Evolutionary conservation across 1,140 invertebrate species (phyloP), one percentile per base, ranked within the genome.

Genomic region (Atta texana): DNA sequence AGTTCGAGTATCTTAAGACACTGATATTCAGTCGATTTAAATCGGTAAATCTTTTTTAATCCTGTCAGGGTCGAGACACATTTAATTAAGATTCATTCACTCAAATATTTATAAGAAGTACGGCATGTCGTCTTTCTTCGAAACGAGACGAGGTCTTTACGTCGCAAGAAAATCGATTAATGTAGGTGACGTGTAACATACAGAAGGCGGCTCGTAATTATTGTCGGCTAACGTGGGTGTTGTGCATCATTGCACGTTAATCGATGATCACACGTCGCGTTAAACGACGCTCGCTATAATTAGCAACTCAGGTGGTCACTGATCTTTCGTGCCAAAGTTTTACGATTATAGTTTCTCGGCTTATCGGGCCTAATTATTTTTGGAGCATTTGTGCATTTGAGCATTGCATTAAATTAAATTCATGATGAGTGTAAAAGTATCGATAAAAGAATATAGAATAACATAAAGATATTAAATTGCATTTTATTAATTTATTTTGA

Each of bases 211-310:
- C 39, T 31, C 21, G 80, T 84, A 84, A 84, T 84, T 84, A 84
- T 84, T 75, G 69, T 28, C n/a, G 55, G n/a, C 28, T 49, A 74
- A 84, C 53, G 68, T 74, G 28, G 66, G 39, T 59, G 57, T 85
- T 74, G 64, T 72, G 86, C 44, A 88, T 78, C 80, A 72, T 85
- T 59, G 51, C 31, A 53, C 76, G 81, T 24, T 77, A 89, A 89
- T 89, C 86, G 88, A 88, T 63, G n/a, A 77, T 71, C 72, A 63
- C 34, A 59, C 55, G 31, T n/a, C 28, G 51, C 12, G 34, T 69
- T 85, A 69, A 76, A 85, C 28, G 53, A 74, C 64, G 8, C 0
- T 2, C 12, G 51, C 78, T 84, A 71, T 86, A 86, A 86, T 86
- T 81, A 86, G 39, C 53, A 80, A 14, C 21, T 76, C 16, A 66